Percentiles rank a stretch among this genome's conserved stretches.
phyloP scores from a whole-genome alignment of 2,888 invertebrate genomes.

The Cryptops parisi region DNA sequence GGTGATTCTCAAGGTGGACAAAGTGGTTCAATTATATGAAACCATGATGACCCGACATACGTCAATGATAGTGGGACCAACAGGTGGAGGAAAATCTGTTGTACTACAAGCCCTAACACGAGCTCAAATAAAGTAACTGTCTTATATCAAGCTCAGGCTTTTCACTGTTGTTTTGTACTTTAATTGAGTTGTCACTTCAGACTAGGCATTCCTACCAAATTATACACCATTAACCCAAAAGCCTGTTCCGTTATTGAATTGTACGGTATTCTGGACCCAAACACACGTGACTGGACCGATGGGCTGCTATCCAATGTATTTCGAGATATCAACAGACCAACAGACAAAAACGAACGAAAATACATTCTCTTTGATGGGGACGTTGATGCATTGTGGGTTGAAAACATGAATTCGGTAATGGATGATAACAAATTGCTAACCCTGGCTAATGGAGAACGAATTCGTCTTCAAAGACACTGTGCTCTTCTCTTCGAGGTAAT shows the following conservation, averaged over 20 bases:
- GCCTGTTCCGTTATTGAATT: slow-evolving; percentile 77
- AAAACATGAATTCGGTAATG: slow-evolving; percentile 96
- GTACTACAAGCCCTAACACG: slow-evolving; percentile 62
- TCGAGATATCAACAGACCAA: slow-evolving; percentile 70
- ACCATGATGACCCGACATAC: slow-evolving; percentile 91
- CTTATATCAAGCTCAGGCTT: too few relatives aligned
- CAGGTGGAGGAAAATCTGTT: slow-evolving; percentile 82
- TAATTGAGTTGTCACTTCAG: slow-evolving; percentile 25
- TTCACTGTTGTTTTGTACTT: too few relatives aligned
- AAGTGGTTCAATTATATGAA: slow-evolving; percentile 81
- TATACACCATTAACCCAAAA: slow-evolving; percentile 70
- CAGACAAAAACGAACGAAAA: slow-evolving; percentile 53
- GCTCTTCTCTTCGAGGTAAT: slow-evolving; percentile 66
- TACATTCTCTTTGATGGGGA: slow-evolving; percentile 88
- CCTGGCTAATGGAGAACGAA: slow-evolving; percentile 77
- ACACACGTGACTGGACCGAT: slow-evolving; percentile 83
- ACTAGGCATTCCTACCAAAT: slow-evolving; percentile 61
- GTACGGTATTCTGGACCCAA: slow-evolving; percentile 72
- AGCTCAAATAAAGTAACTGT: slow-evolving; percentile 48
- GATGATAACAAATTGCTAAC: slow-evolving; percentile 84
- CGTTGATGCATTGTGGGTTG: slow-evolving; percentile 88
- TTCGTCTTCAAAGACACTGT: slow-evolving; percentile 63
- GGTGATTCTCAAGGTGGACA: slow-evolving; percentile 68
- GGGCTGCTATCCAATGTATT: slow-evolving; percentile 82
- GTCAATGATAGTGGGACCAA: slow-evolving; percentile 82